Percentiles rank a stretch among this genome's conserved stretches.
Evolutionary conservation across 2,888 invertebrate species (phyloP).

Genomic region (Melanotus villosus): DNA sequence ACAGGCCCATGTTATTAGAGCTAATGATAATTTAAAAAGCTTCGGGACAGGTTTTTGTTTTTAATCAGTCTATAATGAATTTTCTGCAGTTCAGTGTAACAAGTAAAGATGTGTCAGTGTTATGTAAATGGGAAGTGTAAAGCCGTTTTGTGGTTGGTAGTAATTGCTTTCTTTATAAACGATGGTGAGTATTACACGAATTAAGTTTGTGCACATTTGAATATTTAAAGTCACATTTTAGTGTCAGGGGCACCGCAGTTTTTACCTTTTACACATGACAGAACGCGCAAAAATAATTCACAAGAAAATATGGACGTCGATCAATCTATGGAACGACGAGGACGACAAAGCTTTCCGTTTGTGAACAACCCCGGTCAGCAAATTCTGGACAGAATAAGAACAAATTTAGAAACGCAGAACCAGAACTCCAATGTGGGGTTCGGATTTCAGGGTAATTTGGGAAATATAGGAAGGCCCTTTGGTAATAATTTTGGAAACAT

Average conservation of each 20-base stretch:
- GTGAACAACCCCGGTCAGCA: not conserved
- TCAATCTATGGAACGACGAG: not conserved
- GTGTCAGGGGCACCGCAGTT: not conserved
- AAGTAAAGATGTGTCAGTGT: not conserved
- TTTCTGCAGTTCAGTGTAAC: slow-evolving; percentile 5
- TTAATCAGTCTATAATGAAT: slow-evolving; percentile 13
- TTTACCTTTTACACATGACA: not conserved
- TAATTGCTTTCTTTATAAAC: not conserved
- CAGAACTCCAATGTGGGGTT: not conserved
- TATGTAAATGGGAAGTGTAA: not conserved
- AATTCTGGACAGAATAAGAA: not conserved
- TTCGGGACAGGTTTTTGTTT: slow-evolving; percentile 7
- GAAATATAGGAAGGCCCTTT: not conserved
- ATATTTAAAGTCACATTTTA: not conserved
- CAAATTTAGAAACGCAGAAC: not conserved
- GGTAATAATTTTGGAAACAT: slow-evolving; percentile 4
- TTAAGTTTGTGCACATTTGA: not conserved
- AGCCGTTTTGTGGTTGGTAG: not conserved
- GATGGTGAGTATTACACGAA: not conserved
- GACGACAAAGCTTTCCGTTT: not conserved
- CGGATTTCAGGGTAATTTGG: not conserved
- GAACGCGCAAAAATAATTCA: not conserved
- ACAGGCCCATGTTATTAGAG: slow-evolving; percentile 7
- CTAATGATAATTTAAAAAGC: slow-evolving; percentile 5
- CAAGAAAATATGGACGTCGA: not conserved